Percentiles rank a stretch among this genome's conserved stretches.
These are phyloP conservation scores for Trematomus loennbergii DNA, from an alignment of 2,113 vertebrate genomes.

Conservation along the genomic window DNA sequence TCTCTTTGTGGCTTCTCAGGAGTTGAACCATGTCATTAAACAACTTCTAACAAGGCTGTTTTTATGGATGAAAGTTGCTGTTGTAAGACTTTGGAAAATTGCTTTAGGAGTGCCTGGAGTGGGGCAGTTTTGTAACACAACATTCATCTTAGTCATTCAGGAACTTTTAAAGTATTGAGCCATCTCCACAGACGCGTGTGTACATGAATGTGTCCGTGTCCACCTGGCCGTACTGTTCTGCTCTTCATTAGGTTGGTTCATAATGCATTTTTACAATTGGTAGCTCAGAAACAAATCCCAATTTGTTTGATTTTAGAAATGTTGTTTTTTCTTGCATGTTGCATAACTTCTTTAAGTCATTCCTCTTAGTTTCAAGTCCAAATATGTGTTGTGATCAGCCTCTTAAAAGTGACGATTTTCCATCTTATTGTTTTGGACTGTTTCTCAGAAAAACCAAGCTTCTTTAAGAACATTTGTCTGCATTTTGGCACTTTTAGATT, in stretches of 20 bases:
- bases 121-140: neutral
- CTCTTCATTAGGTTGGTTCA: neutral
- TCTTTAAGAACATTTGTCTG: neutral
- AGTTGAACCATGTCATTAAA: slow-evolving; percentile 15
- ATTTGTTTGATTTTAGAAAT: too few species aligned
- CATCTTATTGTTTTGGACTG: neutral
- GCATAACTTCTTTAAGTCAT: neutral
- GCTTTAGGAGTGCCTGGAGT: neutral
- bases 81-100: neutral
- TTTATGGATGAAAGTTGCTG: neutral
- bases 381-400: neutral
- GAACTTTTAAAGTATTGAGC: neutral
- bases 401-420: neutral
- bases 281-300: neutral
- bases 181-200: neutral
- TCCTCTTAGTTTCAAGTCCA: neutral
- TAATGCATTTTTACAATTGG: neutral
- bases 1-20: slow-evolving; percentile 18
- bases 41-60: neutral
- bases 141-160: neutral
- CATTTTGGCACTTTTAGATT: neutral
- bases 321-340: too few species aligned
- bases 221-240: neutral
- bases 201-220: neutral
- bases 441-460: neutral